Percentiles rank a stretch among this genome's conserved stretches.
phyloP scores from a whole-genome alignment of 2,888 invertebrate genomes.

The Hedya salicella region DNA sequence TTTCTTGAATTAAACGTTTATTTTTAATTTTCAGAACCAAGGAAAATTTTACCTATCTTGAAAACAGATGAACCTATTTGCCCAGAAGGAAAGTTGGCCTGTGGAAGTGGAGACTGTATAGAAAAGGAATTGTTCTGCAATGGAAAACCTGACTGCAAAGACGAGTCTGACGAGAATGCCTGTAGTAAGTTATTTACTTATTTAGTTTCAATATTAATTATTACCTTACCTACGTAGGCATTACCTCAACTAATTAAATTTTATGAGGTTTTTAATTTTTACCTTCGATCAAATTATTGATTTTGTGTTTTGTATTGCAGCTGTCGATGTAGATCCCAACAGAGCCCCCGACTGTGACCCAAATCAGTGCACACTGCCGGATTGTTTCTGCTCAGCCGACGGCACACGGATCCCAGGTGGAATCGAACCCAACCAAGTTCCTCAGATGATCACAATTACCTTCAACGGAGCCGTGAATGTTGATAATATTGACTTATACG shows the following conservation, averaged over 20 bases:
- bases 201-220: too few species aligned
- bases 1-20: slow-evolving; percentile 6
- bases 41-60: slow-evolving; percentile 94
- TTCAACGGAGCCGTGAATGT: slow-evolving; percentile 97
- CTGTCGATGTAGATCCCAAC: slow-evolving; percentile 95
- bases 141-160: slow-evolving; percentile 96
- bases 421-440: slow-evolving; percentile 93
- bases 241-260: too few species aligned
- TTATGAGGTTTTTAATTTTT: too few species aligned
- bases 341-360: slow-evolving; percentile 96
- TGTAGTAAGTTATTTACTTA: slow-evolving; percentile 90
- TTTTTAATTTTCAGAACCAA: slow-evolving; percentile 88
- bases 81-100: slow-evolving; percentile 94
- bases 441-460: slow-evolving; percentile 96
- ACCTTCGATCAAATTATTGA: background rate
- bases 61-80: slow-evolving; percentile 97
- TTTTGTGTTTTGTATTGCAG: slow-evolving; percentile 76
- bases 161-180: slow-evolving; percentile 97
- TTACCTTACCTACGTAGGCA: too few species aligned
- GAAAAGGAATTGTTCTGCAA: slow-evolving; percentile 97
- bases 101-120: slow-evolving; percentile 96
- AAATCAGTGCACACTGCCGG: slow-evolving; percentile 94
- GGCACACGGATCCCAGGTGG: slow-evolving; percentile 95
- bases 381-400: slow-evolving; percentile 97
- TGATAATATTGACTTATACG: slow-evolving; percentile 96